Base-by-base conservation (phyloP, 2,888 invertebrate species). In the Eustalomyia histrio region DNA sequence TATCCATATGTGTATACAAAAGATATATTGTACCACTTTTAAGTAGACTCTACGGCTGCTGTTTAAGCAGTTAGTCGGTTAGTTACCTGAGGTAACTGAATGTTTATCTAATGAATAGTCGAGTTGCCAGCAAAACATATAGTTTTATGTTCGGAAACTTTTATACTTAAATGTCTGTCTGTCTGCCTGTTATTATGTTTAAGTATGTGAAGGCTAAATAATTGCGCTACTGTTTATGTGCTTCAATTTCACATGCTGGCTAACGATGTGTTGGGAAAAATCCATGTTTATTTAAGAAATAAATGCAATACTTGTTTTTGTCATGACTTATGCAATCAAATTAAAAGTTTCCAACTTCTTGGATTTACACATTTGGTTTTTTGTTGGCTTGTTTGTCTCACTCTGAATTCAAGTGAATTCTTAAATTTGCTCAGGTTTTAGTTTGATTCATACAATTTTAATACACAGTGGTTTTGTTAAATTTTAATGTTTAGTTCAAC, bases 171-270 rank as follows among this genome's bases (percentile, higher is more conserved):
- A 29, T 29, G 29, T 29, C 29, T 7, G 29, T 29, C 29, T 29
- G 24, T 24, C 24, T 29, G n/a, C 21, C 58, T 55, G 57, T 43
- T 16, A 35, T 24, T 65, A 4, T n/a, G 10, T 5, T 39, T n/a
- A 43, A 35, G 17, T 50, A 17, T 58, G 65, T 39, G 63, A 65
- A 39, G 68, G 65, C 67, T 75, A 68, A 52, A 61, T 63, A 58
- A 64, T 73, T 64, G 18, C 17, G 76, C 65, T 57, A 47, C 71
- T 52, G 58, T 65, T 50, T 21, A 74, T 43, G 71, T 85, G 86
- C 83, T 84, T 76, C 57, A 16, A 21, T 58, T 50, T 33, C 55
- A 57, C 9, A 16, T 61, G 65, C 67, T 67, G 67, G 57, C 67
- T 57, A 67, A 67, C 55, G 21, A 43, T 43, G 57, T 57, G 39